Evolutionary conservation across 2,797 vertebrate species (phyloP).

Genomic region (Anniella stebbinsi): DNA sequence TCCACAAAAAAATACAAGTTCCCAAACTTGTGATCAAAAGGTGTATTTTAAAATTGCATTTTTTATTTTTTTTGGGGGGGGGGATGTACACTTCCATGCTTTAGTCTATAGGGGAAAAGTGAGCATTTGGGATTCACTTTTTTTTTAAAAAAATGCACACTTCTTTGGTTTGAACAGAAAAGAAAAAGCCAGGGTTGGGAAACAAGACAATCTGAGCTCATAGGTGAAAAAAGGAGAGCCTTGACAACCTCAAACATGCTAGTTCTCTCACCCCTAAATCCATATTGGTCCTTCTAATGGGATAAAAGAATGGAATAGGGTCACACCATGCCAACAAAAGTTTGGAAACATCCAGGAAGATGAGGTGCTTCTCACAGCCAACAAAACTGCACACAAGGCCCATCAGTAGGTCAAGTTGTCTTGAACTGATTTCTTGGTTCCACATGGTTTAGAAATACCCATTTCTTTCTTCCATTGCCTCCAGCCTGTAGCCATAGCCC

Average conservation of each 20-base stretch:
- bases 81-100: no score
- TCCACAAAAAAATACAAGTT: no score
- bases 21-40: no score
- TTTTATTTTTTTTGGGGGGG: no score
- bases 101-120: no score
- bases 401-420: slow-evolving; percentile 47
- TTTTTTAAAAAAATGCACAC: no score
- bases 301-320: not conserved
- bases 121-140: no score
- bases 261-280: not conserved
- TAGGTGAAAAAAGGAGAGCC: no score
- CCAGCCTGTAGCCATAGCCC: slow-evolving; percentile 44
- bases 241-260: not conserved
- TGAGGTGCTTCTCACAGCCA: slow-evolving; percentile 38
- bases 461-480: slow-evolving; percentile 52
- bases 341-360: slow-evolving; percentile 40
- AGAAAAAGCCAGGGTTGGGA: no score
- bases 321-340: not conserved
- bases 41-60: no score
- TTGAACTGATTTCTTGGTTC: slow-evolving; percentile 64
- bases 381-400: not conserved
- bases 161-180: no score
- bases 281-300: not conserved
- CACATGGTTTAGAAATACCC: slow-evolving; percentile 66
- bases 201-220: no score